Evolutionary conservation across 2,113 vertebrate species (phyloP).

Genomic region (Cynocephalus volans): DNA sequence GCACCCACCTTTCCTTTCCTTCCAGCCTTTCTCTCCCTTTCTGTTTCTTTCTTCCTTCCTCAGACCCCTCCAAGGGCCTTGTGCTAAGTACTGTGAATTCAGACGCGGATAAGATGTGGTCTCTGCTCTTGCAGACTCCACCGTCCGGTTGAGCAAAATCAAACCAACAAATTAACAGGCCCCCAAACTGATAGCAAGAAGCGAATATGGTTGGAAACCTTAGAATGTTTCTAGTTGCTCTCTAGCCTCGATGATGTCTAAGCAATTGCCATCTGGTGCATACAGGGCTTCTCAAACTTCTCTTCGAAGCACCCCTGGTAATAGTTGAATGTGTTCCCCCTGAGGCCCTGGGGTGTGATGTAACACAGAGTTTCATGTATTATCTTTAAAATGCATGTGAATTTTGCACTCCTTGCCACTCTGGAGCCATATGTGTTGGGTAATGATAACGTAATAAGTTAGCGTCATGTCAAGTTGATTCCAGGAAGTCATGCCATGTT

Average conservation of each 20-base stretch:
- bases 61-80: neutral
- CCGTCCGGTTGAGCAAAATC: neutral
- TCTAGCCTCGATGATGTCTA: neutral
- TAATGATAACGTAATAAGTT: rapidly evolving
- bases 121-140: neutral
- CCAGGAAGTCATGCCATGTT: neutral
- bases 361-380: too few species aligned
- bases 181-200: neutral
- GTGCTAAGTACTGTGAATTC: neutral
- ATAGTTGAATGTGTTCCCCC: neutral
- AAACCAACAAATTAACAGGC: too few species aligned
- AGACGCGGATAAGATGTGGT: rapidly evolving
- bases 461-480: rapidly evolving
- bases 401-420: rapidly evolving
- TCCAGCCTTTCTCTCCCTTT: neutral
- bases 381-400: neutral
- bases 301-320: neutral
- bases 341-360: rapidly evolving
- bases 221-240: neutral
- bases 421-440: rapidly evolving
- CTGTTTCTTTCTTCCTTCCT: neutral
- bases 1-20: neutral
- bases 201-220: neutral
- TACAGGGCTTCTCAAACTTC: neutral
- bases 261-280: neutral